Evolutionary conservation across 2,888 invertebrate genomes (phyloP).

Genomic region (Sisyra terminalis): DNA sequence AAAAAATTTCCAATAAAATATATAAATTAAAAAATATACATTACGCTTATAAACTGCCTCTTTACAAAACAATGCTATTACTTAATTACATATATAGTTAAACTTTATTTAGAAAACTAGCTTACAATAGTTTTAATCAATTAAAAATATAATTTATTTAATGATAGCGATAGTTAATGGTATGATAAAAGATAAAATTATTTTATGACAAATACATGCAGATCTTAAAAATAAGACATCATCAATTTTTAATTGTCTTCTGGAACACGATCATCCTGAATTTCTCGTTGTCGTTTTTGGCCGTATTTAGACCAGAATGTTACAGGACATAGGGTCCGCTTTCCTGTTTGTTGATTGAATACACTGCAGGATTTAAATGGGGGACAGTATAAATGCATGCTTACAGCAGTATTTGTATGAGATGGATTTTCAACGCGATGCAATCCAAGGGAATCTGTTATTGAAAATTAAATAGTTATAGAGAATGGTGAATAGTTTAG

Average conservation of each 20-base stretch:
- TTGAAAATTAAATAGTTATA: neutral
- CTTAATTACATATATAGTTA: no score
- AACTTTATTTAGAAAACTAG: no score
- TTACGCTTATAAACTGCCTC: no score
- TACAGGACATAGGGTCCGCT: conserved; percentile 47
- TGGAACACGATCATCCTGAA: conserved; percentile 19
- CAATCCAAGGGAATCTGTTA: conserved; percentile 76
- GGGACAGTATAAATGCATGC: conserved; percentile 89
- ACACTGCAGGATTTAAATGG: conserved; percentile 78
- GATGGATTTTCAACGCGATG: conserved; percentile 93
- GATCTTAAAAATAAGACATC: neutral
- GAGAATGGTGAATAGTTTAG: neutral
- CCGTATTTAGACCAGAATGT: conserved; percentile 93
- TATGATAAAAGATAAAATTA: neutral
- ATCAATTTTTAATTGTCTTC: conserved; percentile 19
- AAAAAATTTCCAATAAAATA: no score
- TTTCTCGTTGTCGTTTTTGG: conserved; percentile 43
- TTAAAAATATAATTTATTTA: no score
- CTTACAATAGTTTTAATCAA: no score
- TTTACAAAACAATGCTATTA: no score
- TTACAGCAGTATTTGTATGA: conserved; percentile 74
- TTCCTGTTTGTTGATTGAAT: conserved; percentile 84
- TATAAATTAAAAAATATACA: no score
- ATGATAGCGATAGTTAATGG: no score
- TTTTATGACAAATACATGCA: neutral